Evolutionary conservation across 2,888 invertebrate genomes (phyloP), one percentile per base, ranked within the genome.

Genomic region (Formica aserva): DNA sequence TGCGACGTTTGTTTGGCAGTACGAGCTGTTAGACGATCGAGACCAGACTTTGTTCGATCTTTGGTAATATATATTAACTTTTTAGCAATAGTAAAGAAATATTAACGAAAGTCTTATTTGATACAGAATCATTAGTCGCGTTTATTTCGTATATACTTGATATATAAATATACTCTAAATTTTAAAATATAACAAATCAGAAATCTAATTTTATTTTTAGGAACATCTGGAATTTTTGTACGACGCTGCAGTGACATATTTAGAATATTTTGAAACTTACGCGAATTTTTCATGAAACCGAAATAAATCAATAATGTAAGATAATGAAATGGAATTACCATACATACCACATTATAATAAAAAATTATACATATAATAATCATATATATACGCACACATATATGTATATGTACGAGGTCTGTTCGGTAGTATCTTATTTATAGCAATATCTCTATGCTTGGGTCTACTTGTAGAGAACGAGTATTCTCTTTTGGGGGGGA

Each of bases 1-100:
- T 95, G 95, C 85, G 96, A 96, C 86, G 95, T 95, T 29, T 95
- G 95, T 81, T 93, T 95, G 80, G 95, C 95, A 3, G 95, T 95
- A 13, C 92, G 95, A 71, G 94, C 92, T 26, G 92, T 96, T n/a
- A 92, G 95, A 78, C 94, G 94, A 84, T 95, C 94, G 57, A 93
- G 95, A 71, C 92, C 93, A 55, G 93, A 95, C 83, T 95, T 95
- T 87, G 91, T 95, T 15, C 90, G 88, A 45, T 89, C 93, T 15
- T 62, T 93, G 89, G 95, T 95, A 91, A 91, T 38, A 11, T 38
- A 9, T 69, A 55, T 22, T 18, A 35, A 35, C 57, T 78, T 78
- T 0, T 55, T 38, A 52, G 6, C 6, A 32, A 22, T 0, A 22
- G 18, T 13, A 32, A 22, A 0, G 18, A 32, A 66, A 26, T 26